phyloP scores from a whole-genome alignment of 2,113 vertebrate genomes.

The Gavialis gangeticus region DNA sequence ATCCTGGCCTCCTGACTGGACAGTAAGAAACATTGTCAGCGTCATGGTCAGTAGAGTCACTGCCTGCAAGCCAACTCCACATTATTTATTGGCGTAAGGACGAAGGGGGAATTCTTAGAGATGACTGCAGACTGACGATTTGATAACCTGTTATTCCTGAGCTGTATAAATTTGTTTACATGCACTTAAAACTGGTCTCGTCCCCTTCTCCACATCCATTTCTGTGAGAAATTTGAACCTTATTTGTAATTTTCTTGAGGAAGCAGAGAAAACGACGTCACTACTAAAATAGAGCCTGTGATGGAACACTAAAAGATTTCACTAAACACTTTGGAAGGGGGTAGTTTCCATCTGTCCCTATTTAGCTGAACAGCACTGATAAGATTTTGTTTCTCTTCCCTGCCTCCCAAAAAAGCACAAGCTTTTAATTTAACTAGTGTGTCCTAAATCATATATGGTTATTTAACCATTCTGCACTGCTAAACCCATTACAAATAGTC shows the following conservation, averaged over 20 bases:
- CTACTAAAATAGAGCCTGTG: constrained; percentile 29
- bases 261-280: constrained; percentile 48
- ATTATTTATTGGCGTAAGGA: constrained; percentile 33
- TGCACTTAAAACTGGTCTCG: constrained; percentile 70
- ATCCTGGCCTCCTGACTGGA: constrained; percentile 92
- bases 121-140: constrained; percentile 12
- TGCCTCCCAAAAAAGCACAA: constrained; percentile 82
- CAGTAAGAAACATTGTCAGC: background rate
- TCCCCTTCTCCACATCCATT: background rate
- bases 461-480: constrained; percentile 49
- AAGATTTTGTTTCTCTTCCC: constrained; percentile 40
- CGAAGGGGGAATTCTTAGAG: constrained; percentile 16
- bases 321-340: constrained; percentile 16
- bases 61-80: constrained; percentile 36
- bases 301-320: constrained; percentile 56
- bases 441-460: constrained; percentile 46
- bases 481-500: constrained; percentile 30
- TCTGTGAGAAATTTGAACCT: constrained; percentile 51
- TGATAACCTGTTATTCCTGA: constrained; percentile 43
- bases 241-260: constrained; percentile 58
- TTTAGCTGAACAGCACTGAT: constrained; percentile 42
- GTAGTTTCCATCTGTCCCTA: background rate
- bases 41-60: background rate
- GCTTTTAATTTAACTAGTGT: constrained; percentile 55
- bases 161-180: constrained; percentile 75